Conservation (phyloP, 2,888 invertebrate genomes). For the Pterobdella sp. region DNA sequence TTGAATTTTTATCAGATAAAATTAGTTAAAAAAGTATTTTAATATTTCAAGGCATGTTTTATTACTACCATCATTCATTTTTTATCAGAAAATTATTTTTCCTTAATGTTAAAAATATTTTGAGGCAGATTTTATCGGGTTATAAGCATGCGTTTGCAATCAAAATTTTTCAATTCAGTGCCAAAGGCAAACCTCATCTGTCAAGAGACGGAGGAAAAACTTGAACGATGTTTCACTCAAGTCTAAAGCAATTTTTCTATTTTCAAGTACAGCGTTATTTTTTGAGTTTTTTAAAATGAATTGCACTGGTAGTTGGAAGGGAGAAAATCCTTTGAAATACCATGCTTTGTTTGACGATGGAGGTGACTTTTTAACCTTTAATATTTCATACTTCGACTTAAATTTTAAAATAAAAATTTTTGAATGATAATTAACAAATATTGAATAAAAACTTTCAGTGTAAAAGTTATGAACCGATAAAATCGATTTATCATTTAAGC, state of each 20-base stretch:
- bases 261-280: neutral
- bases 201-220: constrained; percentile 17
- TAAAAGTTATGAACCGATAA: too few relatives aligned
- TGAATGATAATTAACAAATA: too few relatives aligned
- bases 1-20: too few relatives aligned
- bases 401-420: too few relatives aligned
- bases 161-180: neutral
- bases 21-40: neutral
- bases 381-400: too few relatives aligned
- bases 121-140: too few relatives aligned
- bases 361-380: neutral
- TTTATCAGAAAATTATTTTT: neutral
- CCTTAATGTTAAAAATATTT: too few relatives aligned
- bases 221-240: constrained; percentile 11
- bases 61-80: neutral
- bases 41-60: neutral
- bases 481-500: too few relatives aligned
- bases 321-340: constrained; percentile 6
- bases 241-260: constrained; percentile 9
- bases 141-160: neutral
- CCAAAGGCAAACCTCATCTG: neutral
- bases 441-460: too few relatives aligned
- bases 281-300: constrained; percentile 5
- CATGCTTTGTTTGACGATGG: neutral
- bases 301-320: neutral